Evolutionary conservation across 2,888 invertebrate genomes (phyloP), one percentile per base, ranked within the genome.

Genomic region (Sinodicranocentrus sp.): DNA sequence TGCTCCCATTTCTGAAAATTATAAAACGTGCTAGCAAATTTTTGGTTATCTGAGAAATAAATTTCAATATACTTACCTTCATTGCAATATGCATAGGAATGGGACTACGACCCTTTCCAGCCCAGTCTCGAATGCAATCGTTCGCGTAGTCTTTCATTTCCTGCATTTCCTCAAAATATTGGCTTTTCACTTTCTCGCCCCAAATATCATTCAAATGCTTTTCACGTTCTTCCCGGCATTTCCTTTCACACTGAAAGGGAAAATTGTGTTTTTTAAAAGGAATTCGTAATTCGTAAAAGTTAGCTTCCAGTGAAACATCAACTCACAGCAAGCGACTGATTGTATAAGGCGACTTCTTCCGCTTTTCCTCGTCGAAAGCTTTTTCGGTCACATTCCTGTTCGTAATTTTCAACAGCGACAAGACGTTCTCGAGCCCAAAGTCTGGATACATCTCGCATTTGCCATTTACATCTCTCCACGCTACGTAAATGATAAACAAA

Each of bases 111-210:
- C 86, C 87, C 76, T 88, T 88, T 1, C 76, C 82, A 23, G 61
- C 28, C 88, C 88, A 88, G 33, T 88, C 87, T 17, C 85, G 61
- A 39, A 88, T 85, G 71, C 86, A 86, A 26, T 80, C 73, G 2
- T 85, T 8, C 8, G 87, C 88, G 63, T 88, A 88, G 5, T 84
- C 76, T 65, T 87, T 86, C 88, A 88, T 88, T 77, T 87, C 87
- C 48, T 82, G 76, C 82, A 86, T 84, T 78, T 88, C 88, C 23
- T 84, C 59, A 19, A 86, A 85, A 39, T 87, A 84, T 17, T 84
- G 86, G 5, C 54, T 39, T 25, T 85, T 84, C 25, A 82, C 39
- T 70, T 87, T 88, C 21, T 63, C 77, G 10, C 65, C 83, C 83
- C 84, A 86, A 1, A 68, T 83, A 39, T 84, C 67, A 19, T 85